Base-by-base conservation (phyloP, 2,797 vertebrate genomes). In the Megalops cyprinoides region DNA sequence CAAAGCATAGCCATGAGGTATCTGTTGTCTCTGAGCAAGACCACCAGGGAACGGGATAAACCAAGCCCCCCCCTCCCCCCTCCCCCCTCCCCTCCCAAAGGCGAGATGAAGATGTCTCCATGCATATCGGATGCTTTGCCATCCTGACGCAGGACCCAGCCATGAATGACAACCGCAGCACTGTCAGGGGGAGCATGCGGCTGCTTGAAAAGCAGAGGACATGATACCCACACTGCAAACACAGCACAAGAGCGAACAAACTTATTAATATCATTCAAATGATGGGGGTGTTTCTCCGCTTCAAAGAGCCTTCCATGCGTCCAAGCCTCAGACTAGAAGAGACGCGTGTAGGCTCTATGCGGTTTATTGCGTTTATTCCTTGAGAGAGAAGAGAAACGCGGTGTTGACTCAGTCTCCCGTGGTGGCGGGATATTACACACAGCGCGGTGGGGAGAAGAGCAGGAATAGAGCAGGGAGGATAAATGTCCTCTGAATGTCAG, bases 351-450 rank as follows among this genome's bases (percentile, higher is more conserved):
- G 18, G 69, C 39, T 58, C 48, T 42, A 39, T 37, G 65, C 65
- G 6, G 6, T 42, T 69, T 42, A 53, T 34, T 39, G 23, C 62
- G 34, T 25, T 51, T 55, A 48, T 39, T 74, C 53, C 39, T 31
- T n/a, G 67, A 25, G 67, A 74, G 53, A 14, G 53, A 53, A 53
- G 25, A 3, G 31, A 42, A 55, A 28, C 10, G 23, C 9, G 51
- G 78, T 37, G 18, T 28, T 80, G 58, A 80, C 51, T 80, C 78
- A 74, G 53, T 58, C 37, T 18, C 34, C 51, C 55, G 28, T 49
- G 46, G 18, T 4, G 77, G 20, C 5, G 48, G 77, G 62, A 71
- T 69, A 69, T 69, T 69, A 69, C 34, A 53, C 34, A 20, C 58
- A 20, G 60, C 42, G 18, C 46, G 1, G 0, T 3, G 31, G 18